Evolutionary conservation across 2,888 invertebrate species (phyloP).

Genomic region (Acholoe squamosa): DNA sequence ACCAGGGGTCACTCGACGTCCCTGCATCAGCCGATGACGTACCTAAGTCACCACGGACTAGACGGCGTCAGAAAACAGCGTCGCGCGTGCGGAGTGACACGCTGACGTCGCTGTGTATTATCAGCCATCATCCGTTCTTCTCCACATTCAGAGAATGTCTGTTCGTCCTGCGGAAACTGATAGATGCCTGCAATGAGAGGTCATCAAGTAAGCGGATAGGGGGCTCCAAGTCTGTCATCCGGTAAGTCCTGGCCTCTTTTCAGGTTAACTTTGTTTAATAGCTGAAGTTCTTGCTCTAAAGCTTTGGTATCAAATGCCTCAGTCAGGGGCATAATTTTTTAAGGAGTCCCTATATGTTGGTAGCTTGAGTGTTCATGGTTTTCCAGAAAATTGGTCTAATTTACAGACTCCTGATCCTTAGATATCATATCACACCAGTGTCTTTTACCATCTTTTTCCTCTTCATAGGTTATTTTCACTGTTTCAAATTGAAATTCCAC

Average conservation of each 20-base stretch:
- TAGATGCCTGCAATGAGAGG: slow-evolving; percentile 98
- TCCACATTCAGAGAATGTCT: slow-evolving; percentile 99
- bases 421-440: no score
- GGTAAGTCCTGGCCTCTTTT: slow-evolving; percentile 85
- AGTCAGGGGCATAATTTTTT: no score
- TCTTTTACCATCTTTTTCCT: no score
- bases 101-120: slow-evolving; percentile 96
- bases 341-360: no score
- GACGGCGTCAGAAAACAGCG: slow-evolving; percentile 77
- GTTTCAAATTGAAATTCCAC: no score
- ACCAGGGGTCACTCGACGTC: slow-evolving; percentile 61
- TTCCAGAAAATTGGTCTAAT: no score
- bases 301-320: no score
- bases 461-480: no score
- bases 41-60: slow-evolving; percentile 78
- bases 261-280: no score
- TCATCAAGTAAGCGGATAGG: slow-evolving; percentile 75
- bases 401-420: no score
- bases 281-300: no score
- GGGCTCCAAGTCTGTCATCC: slow-evolving; percentile 92
- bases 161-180: slow-evolving; percentile 95
- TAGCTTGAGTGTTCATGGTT: no score
- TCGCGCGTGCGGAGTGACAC: slow-evolving; percentile 90
- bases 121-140: slow-evolving; percentile 99
- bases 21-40: neutral